Base-by-base conservation (phyloP, 2,113 vertebrate species). In the Girardinichthys multiradiatus region DNA sequence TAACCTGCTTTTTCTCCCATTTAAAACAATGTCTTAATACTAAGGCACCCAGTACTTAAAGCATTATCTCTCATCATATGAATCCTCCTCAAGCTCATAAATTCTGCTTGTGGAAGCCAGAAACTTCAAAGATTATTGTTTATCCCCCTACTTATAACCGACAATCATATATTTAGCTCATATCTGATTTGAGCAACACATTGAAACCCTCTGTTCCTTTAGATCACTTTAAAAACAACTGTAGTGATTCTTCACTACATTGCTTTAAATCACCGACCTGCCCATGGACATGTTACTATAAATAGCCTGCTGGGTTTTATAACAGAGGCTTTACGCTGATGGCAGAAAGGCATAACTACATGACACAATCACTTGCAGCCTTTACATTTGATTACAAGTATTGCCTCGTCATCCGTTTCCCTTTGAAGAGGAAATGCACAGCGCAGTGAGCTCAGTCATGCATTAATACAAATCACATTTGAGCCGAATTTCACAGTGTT, bases 271-370 rank as follows among this genome's bases (percentile, higher is more conserved):
- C 81, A 85, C 78, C 75, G 76, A 79, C 82, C 80, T 87, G 82
- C 78, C 70, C 80, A 64, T 80, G 63, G 64, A 85, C 65, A 58
- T 72, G 68, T 79, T 87, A 79, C 90, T 93, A 92, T 86, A 90
- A 92, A 92, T 92, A 92, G 86, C 76, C 54, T 2, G 2, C 65
- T 35, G 33, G 19, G 69, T 84, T 90, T 90, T 83, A 89, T 88
- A 84, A 84, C 71, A 1, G n/a, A 65, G 67, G 30, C 54, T 76
- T 79, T 63, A 63, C 65, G 65, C 57, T 72, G 77, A 84, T 59
- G 76, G 74, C 80, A 57, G 79, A 54, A 79, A 61, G 69, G 70
- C 27, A 74, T 67, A 76, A 72, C 63, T 69, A 70, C 51, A 66
- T 42, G 62, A 73, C 63, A 54, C 33, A 21, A 54, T 62, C 26